Percentiles rank a stretch among this genome's conserved stretches.
Conservation (phyloP, 2,113 vertebrate species). For the Pleuronectes platessa region DNA sequence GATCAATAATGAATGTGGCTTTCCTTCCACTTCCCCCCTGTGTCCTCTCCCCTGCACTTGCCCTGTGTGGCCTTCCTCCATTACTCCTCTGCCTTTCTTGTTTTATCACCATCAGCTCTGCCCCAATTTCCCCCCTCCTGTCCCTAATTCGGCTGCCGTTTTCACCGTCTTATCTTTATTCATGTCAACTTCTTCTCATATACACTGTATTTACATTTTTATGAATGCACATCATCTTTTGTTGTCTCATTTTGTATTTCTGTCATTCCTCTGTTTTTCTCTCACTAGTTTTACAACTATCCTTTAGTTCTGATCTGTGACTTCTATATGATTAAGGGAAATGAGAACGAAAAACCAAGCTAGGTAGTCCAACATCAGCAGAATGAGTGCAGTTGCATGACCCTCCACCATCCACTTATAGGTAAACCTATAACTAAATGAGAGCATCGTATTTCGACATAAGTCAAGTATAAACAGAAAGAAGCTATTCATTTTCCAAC, state of each 20-base stretch:
- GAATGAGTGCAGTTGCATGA: background rate
- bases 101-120: conserved; percentile 43
- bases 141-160: conserved; percentile 29
- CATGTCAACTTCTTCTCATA: background rate
- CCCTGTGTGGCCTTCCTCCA: conserved; percentile 39
- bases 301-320: conserved; percentile 1
- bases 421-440: background rate
- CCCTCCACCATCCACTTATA: background rate
- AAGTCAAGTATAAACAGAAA: background rate
- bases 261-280: background rate
- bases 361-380: no score
- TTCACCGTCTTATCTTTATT: background rate
- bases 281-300: background rate
- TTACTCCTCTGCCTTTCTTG: conserved; percentile 30
- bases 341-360: no score
- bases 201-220: background rate
- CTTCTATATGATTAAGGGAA: background rate
- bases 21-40: conserved; percentile 51
- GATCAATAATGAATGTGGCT: conserved; percentile 77
- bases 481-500: no score
- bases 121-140: conserved; percentile 4
- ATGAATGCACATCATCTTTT: background rate
- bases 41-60: conserved; percentile 21
- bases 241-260: conserved; percentile 3
- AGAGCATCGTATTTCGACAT: background rate